Evolutionary conservation across 2,113 vertebrate species (phyloP).

Genomic region (Mesocricetus auratus): DNA sequence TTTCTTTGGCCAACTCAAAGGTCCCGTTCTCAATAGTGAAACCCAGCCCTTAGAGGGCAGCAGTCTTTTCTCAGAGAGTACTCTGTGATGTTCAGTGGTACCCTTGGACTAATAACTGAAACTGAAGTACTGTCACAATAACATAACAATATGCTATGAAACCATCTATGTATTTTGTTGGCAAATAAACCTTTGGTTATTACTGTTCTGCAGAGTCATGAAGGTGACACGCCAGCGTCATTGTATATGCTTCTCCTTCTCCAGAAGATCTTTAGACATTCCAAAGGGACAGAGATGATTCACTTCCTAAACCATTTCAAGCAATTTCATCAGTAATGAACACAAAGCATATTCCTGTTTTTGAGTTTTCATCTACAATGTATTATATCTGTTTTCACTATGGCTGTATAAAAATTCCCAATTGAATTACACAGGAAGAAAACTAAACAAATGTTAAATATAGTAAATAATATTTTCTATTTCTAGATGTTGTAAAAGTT

Average conservation of each 20-base stretch:
- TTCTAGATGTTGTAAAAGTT: slow-evolving; percentile 44
- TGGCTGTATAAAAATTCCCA: background rate
- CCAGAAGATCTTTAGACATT: background rate
- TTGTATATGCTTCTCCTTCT: background rate
- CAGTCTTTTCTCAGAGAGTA: fast-evolving
- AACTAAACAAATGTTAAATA: slow-evolving; percentile 24
- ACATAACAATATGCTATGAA: background rate
- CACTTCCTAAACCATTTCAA: slow-evolving; percentile 18
- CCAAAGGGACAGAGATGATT: background rate
- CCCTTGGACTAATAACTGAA: background rate
- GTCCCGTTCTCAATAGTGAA: background rate
- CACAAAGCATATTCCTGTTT: background rate
- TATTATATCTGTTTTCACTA: background rate
- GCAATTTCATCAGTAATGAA: background rate
- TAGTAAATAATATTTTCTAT: background rate
- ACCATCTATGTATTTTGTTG: background rate
- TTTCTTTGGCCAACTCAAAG: background rate
- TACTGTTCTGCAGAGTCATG: background rate
- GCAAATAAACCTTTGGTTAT: background rate
- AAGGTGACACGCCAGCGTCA: background rate
- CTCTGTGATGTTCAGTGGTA: background rate
- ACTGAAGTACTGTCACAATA: background rate
- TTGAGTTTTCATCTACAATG: background rate
- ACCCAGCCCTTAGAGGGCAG: background rate
- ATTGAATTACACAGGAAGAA: background rate